Evolutionary conservation across 2,113 vertebrate genomes (phyloP).

Genomic region (Jacana jacana): DNA sequence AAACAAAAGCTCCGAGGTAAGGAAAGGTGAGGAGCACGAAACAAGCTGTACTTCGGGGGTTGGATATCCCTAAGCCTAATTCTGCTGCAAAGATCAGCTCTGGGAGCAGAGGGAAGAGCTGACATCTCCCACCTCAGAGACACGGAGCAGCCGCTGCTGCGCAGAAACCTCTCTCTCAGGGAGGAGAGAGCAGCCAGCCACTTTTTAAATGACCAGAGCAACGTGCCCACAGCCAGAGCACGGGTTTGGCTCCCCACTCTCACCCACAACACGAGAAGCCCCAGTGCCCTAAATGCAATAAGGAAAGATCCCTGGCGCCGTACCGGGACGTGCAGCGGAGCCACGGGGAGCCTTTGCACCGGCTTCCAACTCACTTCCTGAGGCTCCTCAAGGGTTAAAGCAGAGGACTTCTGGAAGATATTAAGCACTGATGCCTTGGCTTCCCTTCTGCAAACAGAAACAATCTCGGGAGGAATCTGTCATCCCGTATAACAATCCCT

Average conservation of each 20-base stretch:
- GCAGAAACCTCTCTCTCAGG: background rate
- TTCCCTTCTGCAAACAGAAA: conserved; percentile 33
- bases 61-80: background rate
- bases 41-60: rapidly evolving
- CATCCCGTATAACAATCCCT: background rate
- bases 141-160: background rate
- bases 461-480: conserved; percentile 51
- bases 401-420: conserved; percentile 26
- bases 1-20: background rate
- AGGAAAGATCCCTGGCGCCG: background rate
- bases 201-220: background rate
- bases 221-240: rapidly evolving
- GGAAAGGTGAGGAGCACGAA: background rate
- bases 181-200: rapidly evolving
- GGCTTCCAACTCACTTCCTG: background rate
- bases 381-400: conserved; percentile 24
- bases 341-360: background rate
- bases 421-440: conserved; percentile 41
- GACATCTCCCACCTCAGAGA: background rate
- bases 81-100: background rate
- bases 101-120: background rate
- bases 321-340: background rate
- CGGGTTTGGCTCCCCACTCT: background rate
- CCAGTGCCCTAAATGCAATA: background rate
- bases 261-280: background rate